A percentile compares a stretch with the other conserved stretches of the same genome.
Evolutionary conservation across 1,140 invertebrate genomes (phyloP).

Genomic region (Zaprionus ghesquierei): DNA sequence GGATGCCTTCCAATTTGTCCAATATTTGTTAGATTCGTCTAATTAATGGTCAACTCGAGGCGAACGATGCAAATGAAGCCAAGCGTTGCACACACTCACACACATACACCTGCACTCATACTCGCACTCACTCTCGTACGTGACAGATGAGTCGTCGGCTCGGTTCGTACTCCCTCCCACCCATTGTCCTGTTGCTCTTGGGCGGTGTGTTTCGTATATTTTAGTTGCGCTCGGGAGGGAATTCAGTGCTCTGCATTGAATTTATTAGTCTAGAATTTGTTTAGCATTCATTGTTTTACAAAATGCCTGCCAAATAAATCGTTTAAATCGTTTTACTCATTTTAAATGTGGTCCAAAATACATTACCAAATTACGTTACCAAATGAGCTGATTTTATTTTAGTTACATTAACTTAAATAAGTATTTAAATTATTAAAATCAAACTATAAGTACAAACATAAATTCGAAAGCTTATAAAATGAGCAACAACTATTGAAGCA

Average conservation of each 20-base stretch:
- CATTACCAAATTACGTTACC: background rate
- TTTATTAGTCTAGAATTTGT: background rate
- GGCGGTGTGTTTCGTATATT: background rate
- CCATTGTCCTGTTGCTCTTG: background rate
- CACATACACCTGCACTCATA: background rate
- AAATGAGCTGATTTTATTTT: background rate
- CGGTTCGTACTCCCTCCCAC: too few relatives aligned
- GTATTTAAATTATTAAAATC: background rate
- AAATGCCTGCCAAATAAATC: background rate
- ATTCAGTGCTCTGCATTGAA: background rate
- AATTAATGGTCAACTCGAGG: constrained; percentile 12
- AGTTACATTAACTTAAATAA: background rate
- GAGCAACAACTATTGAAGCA: background rate
- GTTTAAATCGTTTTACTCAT: background rate
- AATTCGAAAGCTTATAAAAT: too few relatives aligned
- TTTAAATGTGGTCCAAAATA: background rate
- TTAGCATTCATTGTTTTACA: background rate
- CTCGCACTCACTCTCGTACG: background rate
- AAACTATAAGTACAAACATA: background rate
- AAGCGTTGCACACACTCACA: background rate
- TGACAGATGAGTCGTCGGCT: background rate
- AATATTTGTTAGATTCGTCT: constrained; percentile 8
- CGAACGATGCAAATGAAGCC: constrained; percentile 7
- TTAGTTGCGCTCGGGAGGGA: background rate
- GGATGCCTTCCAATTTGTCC: background rate